phyloP scores from a whole-genome alignment of 2,888 invertebrate species.

The Archips xylosteana region DNA sequence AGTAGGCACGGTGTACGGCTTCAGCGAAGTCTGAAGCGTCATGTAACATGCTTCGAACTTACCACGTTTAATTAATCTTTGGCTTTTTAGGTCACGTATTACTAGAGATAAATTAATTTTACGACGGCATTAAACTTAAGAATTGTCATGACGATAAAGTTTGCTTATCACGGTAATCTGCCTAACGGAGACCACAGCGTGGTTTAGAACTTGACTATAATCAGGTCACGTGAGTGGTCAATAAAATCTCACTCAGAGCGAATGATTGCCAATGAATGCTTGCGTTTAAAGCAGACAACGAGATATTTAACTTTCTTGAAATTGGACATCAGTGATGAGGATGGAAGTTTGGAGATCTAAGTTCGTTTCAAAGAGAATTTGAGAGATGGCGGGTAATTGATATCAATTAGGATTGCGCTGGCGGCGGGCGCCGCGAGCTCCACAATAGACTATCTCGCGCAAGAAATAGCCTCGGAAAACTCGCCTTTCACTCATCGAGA shows the following conservation, averaged over 20 bases:
- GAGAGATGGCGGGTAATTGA: constrained; percentile 72
- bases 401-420: constrained; percentile 72
- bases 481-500: constrained; percentile 59
- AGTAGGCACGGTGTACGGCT: constrained; percentile 8
- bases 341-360: constrained; percentile 59
- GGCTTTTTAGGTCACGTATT: constrained; percentile 44
- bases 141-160: constrained; percentile 18
- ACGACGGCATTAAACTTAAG: constrained; percentile 17
- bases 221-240: neutral
- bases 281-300: constrained; percentile 47
- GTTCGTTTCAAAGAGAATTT: constrained; percentile 65
- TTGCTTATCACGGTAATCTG: neutral
- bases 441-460: constrained; percentile 65
- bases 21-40: neutral
- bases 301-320: constrained; percentile 57
- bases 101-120: constrained; percentile 42
- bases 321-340: constrained; percentile 54
- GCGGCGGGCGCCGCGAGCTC: constrained; percentile 61
- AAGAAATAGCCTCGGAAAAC: constrained; percentile 60
- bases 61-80: constrained; percentile 47
- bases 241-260: neutral
- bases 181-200: neutral
- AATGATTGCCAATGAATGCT: constrained; percentile 28
- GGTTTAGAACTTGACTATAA: neutral
- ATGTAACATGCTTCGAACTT: constrained; percentile 12